Evolutionary conservation across 2,113 vertebrate genomes (phyloP).

Genomic region (Erythrolamprus reginae): DNA sequence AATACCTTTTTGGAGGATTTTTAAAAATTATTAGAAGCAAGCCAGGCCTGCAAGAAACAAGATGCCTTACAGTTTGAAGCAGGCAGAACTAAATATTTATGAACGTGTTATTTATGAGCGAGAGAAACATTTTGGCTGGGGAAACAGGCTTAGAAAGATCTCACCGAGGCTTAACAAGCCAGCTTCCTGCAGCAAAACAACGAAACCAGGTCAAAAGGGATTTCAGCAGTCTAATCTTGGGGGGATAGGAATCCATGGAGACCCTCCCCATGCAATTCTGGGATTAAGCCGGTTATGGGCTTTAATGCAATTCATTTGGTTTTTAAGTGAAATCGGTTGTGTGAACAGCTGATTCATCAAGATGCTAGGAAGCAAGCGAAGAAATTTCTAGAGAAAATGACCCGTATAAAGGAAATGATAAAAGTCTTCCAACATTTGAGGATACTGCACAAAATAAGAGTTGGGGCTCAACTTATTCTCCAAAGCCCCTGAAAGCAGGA

Average conservation of each 20-base stretch:
- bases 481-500: not conserved
- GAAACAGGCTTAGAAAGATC: not conserved
- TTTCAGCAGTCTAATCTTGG: not conserved
- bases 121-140: not conserved
- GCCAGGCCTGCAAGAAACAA: not conserved
- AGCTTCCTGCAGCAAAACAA: not conserved
- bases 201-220: not conserved
- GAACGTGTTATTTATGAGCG: no score
- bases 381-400: not conserved
- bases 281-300: not conserved
- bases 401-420: not conserved
- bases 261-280: not conserved
- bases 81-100: not conserved
- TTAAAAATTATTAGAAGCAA: not conserved
- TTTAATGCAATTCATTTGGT: not conserved
- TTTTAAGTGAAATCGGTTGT: not conserved
- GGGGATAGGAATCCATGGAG: not conserved
- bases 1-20: not conserved
- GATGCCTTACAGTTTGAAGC: not conserved
- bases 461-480: rapidly evolving
- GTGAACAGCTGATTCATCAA: not conserved
- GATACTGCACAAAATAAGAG: not conserved
- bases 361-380: not conserved
- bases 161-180: not conserved
- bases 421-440: not conserved